Evolutionary conservation across 2,797 vertebrate genomes (phyloP).

Genomic region (Sternotherus odoratus): DNA sequence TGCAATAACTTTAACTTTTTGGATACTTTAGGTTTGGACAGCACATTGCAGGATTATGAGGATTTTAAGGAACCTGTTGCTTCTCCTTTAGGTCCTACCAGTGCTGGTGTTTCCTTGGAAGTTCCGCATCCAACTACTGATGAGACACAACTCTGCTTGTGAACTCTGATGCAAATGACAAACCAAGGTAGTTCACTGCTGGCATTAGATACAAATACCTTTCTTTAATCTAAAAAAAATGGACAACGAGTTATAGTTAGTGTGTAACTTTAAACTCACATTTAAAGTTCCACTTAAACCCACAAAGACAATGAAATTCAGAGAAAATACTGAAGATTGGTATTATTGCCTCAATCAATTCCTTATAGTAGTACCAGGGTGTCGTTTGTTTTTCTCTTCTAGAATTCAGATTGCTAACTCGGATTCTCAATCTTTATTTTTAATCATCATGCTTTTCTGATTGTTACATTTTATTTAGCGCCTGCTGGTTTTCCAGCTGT

Average conservation of each 20-base stretch:
- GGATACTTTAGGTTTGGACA: not conserved
- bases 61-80: not conserved
- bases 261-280: not conserved
- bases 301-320: not conserved
- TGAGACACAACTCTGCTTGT: not conserved
- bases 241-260: not conserved
- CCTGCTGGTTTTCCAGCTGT: not conserved
- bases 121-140: not conserved
- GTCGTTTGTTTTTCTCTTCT: not conserved
- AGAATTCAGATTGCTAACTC: not conserved
- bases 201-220: not conserved
- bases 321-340: not conserved
- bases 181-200: not conserved
- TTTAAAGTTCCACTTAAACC: not conserved
- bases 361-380: not conserved
- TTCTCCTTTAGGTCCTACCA: not conserved
- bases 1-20: not conserved
- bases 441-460: not conserved
- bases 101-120: not conserved
- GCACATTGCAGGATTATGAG: not conserved
- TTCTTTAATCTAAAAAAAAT: not conserved
- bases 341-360: not conserved
- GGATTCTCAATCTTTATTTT: not conserved
- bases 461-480: not conserved
- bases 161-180: not conserved